These are phyloP conservation scores for Drepana arcuata DNA, from an alignment of 1,140 invertebrate genomes.

Conservation along the genomic window DNA sequence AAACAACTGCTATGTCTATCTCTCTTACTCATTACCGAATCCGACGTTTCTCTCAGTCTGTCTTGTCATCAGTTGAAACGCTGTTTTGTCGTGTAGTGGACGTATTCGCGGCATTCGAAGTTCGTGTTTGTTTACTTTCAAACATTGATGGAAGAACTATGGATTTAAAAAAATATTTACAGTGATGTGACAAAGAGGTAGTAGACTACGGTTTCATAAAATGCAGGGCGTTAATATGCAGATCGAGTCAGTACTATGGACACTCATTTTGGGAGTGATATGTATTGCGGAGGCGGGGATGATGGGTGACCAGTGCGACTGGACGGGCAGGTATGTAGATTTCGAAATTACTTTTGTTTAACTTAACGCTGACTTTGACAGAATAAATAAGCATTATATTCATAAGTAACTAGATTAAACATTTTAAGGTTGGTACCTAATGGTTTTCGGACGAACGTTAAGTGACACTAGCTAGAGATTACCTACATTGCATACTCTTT, in stretches of 20 bases:
- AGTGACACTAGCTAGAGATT: no score
- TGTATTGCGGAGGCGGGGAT: slow-evolving; percentile 61
- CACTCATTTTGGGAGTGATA: slow-evolving; percentile 56
- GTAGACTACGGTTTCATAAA: no score
- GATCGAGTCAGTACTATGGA: slow-evolving; percentile 43
- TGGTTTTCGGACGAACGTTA: no score
- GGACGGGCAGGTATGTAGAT: slow-evolving; percentile 72
- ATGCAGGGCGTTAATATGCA: slow-evolving; percentile 39
- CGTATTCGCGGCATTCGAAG: slow-evolving; percentile 12
- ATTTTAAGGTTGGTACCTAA: no score
- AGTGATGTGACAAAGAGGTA: slow-evolving; percentile 42
- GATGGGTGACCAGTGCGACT: slow-evolving; percentile 74
- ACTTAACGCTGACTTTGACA: not conserved
- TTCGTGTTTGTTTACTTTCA: slow-evolving; percentile 36
- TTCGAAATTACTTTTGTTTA: slow-evolving; percentile 12
- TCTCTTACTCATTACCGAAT: slow-evolving; percentile 21
- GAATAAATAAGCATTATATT: no score
- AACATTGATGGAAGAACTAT: slow-evolving; percentile 26
- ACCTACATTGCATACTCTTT: no score
- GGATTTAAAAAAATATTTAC: slow-evolving; percentile 25
- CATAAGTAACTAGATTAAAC: no score
- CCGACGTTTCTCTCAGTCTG: slow-evolving; percentile 10
- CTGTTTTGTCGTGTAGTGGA: slow-evolving; percentile 12
- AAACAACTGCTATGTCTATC: slow-evolving; percentile 31
- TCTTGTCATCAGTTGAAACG: slow-evolving; percentile 30